phyloP scores from a whole-genome alignment of 2,888 invertebrate species.

The Patella ulyssiponensis region DNA sequence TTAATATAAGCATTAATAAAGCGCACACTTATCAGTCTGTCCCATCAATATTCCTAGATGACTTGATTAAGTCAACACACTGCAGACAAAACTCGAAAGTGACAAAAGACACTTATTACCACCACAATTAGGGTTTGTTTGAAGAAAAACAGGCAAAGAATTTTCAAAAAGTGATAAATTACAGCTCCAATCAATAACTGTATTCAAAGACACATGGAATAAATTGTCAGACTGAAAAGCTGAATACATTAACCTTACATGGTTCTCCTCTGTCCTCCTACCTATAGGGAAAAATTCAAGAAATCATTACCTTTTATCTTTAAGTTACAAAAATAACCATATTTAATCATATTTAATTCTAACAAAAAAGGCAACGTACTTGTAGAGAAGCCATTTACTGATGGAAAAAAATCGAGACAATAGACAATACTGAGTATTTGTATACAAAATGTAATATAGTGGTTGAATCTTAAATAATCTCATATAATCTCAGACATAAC shows the following conservation, averaged over 20 bases:
- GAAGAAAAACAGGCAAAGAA: slow-evolving; percentile 6
- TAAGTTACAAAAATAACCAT: too few relatives aligned
- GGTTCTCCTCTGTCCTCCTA: neutral
- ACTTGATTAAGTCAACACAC: slow-evolving; percentile 12
- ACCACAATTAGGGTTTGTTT: slow-evolving; percentile 12
- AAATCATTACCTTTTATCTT: too few relatives aligned
- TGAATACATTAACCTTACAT: slow-evolving; percentile 6
- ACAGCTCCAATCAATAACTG: slow-evolving; percentile 7
- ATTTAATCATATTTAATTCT: too few relatives aligned
- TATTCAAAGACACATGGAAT: slow-evolving; percentile 10
- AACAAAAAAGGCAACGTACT: too few relatives aligned
- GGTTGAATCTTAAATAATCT: slow-evolving; percentile 3
- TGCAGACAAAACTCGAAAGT: slow-evolving; percentile 8
- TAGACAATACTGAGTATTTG: too few relatives aligned
- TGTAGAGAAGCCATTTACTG: too few relatives aligned
- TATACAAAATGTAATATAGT: too few relatives aligned
- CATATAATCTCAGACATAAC: too few relatives aligned
- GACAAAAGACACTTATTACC: slow-evolving; percentile 13
- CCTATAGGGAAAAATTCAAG: too few relatives aligned
- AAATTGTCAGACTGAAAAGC: slow-evolving; percentile 3
- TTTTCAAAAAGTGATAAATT: slow-evolving; percentile 12
- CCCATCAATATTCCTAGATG: slow-evolving; percentile 8
- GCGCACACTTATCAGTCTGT: slow-evolving; percentile 10
- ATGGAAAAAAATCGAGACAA: too few relatives aligned
- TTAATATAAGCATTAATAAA: slow-evolving; percentile 9